phyloP scores from a whole-genome alignment of 2,797 vertebrate species.

The Clarias pachynema region DNA sequence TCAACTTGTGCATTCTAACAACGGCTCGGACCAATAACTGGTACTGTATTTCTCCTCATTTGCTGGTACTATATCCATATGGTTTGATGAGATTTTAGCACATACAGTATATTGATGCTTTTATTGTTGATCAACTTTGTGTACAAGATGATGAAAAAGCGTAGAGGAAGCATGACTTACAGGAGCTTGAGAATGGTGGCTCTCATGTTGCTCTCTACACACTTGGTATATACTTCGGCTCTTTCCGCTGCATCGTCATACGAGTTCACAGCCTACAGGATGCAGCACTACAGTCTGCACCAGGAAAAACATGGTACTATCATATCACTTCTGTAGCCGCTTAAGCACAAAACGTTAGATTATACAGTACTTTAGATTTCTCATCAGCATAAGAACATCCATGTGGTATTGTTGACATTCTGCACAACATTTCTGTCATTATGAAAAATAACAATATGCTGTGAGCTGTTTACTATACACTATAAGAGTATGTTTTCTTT shows the following conservation, averaged over 20 bases:
- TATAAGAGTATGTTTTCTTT: not conserved
- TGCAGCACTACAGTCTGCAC: conserved; percentile 79
- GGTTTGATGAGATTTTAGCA: too few species aligned
- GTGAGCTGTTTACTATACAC: not conserved
- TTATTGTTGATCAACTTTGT: not conserved
- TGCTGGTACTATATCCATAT: not conserved
- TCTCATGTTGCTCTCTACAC: conserved; percentile 64
- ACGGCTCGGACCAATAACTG: not conserved
- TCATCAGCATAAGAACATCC: not conserved
- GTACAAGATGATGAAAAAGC: not conserved
- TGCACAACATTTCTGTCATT: not conserved
- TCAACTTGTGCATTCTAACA: not conserved
- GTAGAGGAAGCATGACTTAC: conserved; percentile 55
- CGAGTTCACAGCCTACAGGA: conserved; percentile 80
- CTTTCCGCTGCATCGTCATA: conserved; percentile 71
- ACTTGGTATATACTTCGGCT: conserved; percentile 62
- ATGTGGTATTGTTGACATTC: not conserved
- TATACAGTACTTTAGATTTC: too few species aligned
- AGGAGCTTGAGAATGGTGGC: conserved; percentile 27
- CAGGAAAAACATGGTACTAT: conserved; percentile 71
- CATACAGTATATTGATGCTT: not conserved
- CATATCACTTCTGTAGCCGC: not conserved
- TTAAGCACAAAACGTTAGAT: not conserved
- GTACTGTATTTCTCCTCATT: not conserved
- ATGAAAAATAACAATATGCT: not conserved